A percentile compares a stretch with the other conserved stretches of the same genome.
Conservation (phyloP, 1,140 invertebrate species). For the Drosophila dunni region DNA sequence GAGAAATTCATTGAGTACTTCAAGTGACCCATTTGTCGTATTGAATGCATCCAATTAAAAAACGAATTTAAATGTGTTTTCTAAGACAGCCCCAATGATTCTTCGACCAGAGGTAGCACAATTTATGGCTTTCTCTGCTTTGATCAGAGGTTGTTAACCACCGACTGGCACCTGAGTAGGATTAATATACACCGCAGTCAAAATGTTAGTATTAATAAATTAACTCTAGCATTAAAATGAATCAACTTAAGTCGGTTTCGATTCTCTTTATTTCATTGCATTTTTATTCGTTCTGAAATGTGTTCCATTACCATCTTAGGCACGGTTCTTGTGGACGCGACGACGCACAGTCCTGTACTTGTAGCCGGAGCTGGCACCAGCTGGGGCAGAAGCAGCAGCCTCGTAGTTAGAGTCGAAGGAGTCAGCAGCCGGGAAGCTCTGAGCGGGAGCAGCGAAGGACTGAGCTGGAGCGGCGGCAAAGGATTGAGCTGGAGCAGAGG, state of each 20-base stretch:
- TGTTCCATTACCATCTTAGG: conserved; percentile 31
- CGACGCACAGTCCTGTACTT: conserved; percentile 72
- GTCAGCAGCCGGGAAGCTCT: conserved; percentile 45
- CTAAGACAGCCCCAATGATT: conserved; percentile 55
- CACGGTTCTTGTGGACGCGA: conserved; percentile 67
- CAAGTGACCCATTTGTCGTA: conserved; percentile 67
- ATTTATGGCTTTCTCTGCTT: conserved; percentile 53
- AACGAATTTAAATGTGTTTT: conserved; percentile 49
- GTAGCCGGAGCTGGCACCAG: conserved; percentile 45
- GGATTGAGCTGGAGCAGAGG: conserved; percentile 12
- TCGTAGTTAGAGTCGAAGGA: conserved; percentile 41
- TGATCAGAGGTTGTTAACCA: conserved; percentile 17
- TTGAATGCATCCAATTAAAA: conserved; percentile 61
- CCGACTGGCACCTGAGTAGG: background rate
- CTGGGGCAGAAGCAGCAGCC: conserved; percentile 59
- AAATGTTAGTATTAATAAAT: conserved; percentile 11
- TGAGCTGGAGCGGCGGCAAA: conserved; percentile 24
- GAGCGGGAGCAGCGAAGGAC: conserved; percentile 57
- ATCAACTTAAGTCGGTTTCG: background rate
- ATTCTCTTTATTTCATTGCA: conserved; percentile 29
- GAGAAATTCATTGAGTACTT: conserved; percentile 61
- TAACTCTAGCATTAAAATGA: background rate
- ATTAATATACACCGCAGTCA: background rate
- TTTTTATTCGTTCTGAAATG: background rate
- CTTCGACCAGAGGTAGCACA: conserved; percentile 52